These are phyloP conservation scores for Mungos mungo DNA, from an alignment of 2,113 vertebrate genomes.

Conservation along the genomic window DNA sequence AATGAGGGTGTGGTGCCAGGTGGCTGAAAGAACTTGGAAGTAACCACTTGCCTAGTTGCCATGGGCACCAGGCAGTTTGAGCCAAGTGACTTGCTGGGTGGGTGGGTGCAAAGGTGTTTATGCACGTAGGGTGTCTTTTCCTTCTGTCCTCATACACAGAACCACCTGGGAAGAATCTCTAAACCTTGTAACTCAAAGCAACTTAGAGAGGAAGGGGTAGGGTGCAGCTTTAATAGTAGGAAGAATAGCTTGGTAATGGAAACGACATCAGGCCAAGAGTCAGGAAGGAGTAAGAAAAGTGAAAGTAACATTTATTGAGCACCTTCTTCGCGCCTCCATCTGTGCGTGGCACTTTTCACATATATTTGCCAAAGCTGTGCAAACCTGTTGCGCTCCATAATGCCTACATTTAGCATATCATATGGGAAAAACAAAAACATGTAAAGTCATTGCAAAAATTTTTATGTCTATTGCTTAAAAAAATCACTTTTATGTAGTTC, in stretches of 20 bases:
- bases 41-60: slow-evolving; percentile 40
- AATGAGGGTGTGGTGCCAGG: not conserved
- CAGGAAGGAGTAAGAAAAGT: not conserved
- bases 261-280: not conserved
- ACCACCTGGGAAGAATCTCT: slow-evolving; percentile 2
- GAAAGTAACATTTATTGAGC: not conserved
- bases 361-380: slow-evolving; percentile 30
- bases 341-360: not conserved
- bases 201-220: not conserved
- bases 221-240: not conserved
- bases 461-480: slow-evolving; percentile 34
- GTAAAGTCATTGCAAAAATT: slow-evolving; percentile 27
- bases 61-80: slow-evolving; percentile 18
- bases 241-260: not conserved
- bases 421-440: slow-evolving; percentile 50
- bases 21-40: slow-evolving; percentile 45
- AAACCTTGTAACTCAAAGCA: not conserved
- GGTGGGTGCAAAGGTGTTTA: slow-evolving; percentile 26
- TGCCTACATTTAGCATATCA: slow-evolving; percentile 12
- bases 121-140: not conserved
- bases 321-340: not conserved
- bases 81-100: not conserved
- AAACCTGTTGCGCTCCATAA: not conserved
- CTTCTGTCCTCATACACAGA: not conserved
- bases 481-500: slow-evolving; percentile 25